Evolutionary conservation across 1,140 invertebrate species (phyloP).

Genomic region (Drosophila navojoa): DNA sequence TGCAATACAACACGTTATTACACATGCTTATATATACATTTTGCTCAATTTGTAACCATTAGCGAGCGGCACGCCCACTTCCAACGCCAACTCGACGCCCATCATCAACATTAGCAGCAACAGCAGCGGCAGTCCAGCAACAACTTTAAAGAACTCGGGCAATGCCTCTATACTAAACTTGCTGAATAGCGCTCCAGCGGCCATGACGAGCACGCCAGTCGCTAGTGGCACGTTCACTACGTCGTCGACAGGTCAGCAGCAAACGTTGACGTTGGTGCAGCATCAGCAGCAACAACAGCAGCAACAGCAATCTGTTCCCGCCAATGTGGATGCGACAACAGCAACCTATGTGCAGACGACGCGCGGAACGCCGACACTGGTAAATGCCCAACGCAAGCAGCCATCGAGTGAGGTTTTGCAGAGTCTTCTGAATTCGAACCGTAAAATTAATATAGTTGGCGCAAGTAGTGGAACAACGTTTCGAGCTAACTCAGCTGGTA

Average conservation of each 20-base stretch:
- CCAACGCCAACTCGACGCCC: slow-evolving; percentile 39
- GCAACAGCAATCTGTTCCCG: slow-evolving; percentile 38
- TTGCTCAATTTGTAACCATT: slow-evolving; percentile 4
- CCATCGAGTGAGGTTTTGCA: slow-evolving; percentile 78
- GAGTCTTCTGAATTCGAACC: slow-evolving; percentile 72
- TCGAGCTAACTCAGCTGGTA: slow-evolving; percentile 83
- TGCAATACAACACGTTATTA: too few species aligned
- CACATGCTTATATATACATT: background rate
- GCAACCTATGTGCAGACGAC: slow-evolving; percentile 72
- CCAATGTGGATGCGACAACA: slow-evolving; percentile 52
- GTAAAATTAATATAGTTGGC: slow-evolving; percentile 74
- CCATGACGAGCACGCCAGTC: slow-evolving; percentile 86
- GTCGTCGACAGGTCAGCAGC: slow-evolving; percentile 77
- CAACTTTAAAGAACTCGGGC: slow-evolving; percentile 84
- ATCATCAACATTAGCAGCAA: slow-evolving; percentile 40
- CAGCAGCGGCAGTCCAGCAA: slow-evolving; percentile 56
- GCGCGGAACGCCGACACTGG: slow-evolving; percentile 60
- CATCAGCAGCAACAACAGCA: slow-evolving; percentile 67
- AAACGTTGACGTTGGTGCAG: slow-evolving; percentile 64
- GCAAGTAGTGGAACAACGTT: slow-evolving; percentile 64
- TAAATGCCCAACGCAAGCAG: slow-evolving; percentile 65
- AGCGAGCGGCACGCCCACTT: slow-evolving; percentile 32
- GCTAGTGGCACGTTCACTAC: slow-evolving; percentile 82
- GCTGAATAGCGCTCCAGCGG: slow-evolving; percentile 89
- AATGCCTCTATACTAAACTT: slow-evolving; percentile 90